Conservation (phyloP, 92 coral and sea anemone genomes). For the Galaxea fascicularis region DNA sequence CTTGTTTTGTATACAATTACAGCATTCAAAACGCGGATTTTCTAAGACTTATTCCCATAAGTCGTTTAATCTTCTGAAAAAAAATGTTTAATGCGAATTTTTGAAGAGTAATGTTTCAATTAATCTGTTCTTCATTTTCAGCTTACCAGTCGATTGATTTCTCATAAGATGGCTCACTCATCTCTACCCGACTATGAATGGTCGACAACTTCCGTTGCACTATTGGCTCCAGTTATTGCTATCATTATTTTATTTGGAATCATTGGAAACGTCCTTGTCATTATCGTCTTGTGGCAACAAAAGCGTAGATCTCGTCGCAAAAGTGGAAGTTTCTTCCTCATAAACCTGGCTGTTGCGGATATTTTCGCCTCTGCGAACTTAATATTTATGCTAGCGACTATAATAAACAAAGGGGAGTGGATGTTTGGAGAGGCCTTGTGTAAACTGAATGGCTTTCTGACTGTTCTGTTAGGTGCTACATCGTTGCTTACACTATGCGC, state of each 20-base stretch:
- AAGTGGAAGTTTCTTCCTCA: slow-evolving; percentile 69
- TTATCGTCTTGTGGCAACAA: slow-evolving; percentile 59
- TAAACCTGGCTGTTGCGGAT: slow-evolving; percentile 67
- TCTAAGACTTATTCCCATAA: not conserved
- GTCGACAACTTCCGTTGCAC: slow-evolving; percentile 45
- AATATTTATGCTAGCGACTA: slow-evolving; percentile 70
- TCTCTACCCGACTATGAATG: slow-evolving; percentile 27
- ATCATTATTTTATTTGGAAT: slow-evolving; percentile 61
- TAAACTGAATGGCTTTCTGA: slow-evolving; percentile 66
- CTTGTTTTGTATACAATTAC: not conserved
- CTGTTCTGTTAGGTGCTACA: slow-evolving; percentile 60
- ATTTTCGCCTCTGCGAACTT: slow-evolving; percentile 71
- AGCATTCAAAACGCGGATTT: not conserved
- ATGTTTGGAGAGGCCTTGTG: slow-evolving; percentile 68
- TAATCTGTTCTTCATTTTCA: slow-evolving; percentile 4
- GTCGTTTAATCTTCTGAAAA: not conserved
- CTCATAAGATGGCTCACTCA: not conserved
- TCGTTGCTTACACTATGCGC: slow-evolving; percentile 66
- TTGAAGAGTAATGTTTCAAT: not conserved
- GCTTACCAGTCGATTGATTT: not conserved
- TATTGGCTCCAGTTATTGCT: slow-evolving; percentile 36
- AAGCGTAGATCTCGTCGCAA: slow-evolving; percentile 61
- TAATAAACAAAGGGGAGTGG: slow-evolving; percentile 67
- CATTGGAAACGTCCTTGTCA: slow-evolving; percentile 70
- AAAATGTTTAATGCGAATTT: not conserved